Percentiles rank a stretch among this genome's conserved stretches.
Evolutionary conservation across 2,113 vertebrate species (phyloP).

Genomic region (Coreoperca whiteheadi): DNA sequence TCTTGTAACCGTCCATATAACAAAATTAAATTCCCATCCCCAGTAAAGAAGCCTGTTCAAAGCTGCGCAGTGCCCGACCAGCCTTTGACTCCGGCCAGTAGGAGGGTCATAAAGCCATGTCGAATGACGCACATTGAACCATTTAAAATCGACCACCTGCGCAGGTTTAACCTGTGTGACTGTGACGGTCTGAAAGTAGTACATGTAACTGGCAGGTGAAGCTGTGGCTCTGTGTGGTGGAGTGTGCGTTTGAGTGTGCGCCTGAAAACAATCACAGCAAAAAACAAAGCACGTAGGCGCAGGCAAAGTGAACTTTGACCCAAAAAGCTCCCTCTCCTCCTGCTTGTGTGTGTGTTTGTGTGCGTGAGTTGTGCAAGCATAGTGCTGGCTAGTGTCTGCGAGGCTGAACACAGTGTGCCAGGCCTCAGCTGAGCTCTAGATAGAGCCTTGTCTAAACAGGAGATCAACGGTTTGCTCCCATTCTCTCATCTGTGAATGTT

Average conservation of each 20-base stretch:
- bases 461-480: constrained; percentile 57
- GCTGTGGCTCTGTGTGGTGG: constrained; percentile 9
- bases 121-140: constrained; percentile 39
- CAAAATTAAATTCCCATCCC: neutral
- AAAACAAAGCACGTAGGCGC: constrained; percentile 56
- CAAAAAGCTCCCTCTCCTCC: constrained; percentile 67
- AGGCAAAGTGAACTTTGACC: constrained; percentile 78
- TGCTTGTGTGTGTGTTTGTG: constrained; percentile 53
- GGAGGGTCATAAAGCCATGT: constrained; percentile 25
- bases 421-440: constrained; percentile 60
- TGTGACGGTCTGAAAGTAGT: neutral
- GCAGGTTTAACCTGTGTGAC: constrained; percentile 32
- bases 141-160: constrained; percentile 26
- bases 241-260: constrained; percentile 1
- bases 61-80: constrained; percentile 7
- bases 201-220: constrained; percentile 11
- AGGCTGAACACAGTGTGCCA: constrained; percentile 69
- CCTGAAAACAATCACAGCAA: constrained; percentile 55
- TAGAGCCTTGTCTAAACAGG: constrained; percentile 69
- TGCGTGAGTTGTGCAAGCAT: constrained; percentile 72
- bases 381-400: constrained; percentile 52
- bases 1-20: neutral
- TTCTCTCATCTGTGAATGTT: constrained; percentile 22
- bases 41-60: neutral
- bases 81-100: constrained; percentile 14